Base-by-base conservation (phyloP, 1,140 invertebrate species). In the Drosophila ercepeae region DNA sequence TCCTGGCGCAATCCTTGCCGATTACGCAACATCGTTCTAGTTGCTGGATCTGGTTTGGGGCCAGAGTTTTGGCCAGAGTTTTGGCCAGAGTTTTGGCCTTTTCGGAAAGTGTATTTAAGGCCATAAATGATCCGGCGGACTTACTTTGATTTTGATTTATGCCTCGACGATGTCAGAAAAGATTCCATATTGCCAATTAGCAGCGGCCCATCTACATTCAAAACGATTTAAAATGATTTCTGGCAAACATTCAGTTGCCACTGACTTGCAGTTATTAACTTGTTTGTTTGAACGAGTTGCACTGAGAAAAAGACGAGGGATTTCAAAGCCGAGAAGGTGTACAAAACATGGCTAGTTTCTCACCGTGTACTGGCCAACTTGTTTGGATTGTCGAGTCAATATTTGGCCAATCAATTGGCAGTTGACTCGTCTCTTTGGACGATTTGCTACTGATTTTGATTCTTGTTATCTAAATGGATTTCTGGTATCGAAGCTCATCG, bases 321-420 rank as follows among this genome's bases (percentile, higher is more conserved):
- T n/a, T n/a, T n/a, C n/a, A n/a, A n/a, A n/a, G n/a, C n/a, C n/a
- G n/a, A n/a, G n/a, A n/a, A n/a, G n/a, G n/a, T n/a, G n/a, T n/a
- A n/a, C n/a, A n/a, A n/a, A n/a, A n/a, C n/a, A n/a, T 21, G 4
- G 21, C 9, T 3, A 11, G 29, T 32, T 32, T 32, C 29, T 32
- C 9, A 1, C 9, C 0, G 29, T 32, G 29, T 32, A 1, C 0
- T 11, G 9, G 11, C 29, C 29, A 32, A n/a, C 9, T 32, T 32
- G 29, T 32, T 32, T 32, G 29, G 29, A 3, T n/a, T 32, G 29
- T 3, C 29, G 68, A 61, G 42, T 57, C 42, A 72, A 71, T 84
- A 73, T 83, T 83, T 72, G 46, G 32, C 7, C 11, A 64, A 52
- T 11, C 41, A 79, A 75, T 86, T 79, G 55, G 36, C 81, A 60